Base-by-base conservation (phyloP, 2,797 vertebrate genomes). In the Oreonectes daqikongensis region DNA sequence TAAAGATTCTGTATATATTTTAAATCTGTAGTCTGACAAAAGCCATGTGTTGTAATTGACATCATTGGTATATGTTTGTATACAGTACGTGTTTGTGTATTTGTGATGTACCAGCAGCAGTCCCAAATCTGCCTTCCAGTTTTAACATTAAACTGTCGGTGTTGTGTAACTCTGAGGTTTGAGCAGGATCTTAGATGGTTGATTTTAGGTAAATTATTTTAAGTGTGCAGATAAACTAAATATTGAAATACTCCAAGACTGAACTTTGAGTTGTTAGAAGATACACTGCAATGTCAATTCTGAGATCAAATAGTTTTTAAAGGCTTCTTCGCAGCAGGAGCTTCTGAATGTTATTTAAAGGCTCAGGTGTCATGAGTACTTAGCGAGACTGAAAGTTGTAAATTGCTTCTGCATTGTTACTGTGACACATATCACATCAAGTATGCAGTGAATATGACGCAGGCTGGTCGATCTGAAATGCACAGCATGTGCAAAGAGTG, bases 111-210 rank as follows among this genome's bases (percentile, higher is more conserved):
- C 70, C 64, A 69, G 63, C 42, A 30, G 26, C 32, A 55, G 44
- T 42, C 71, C 78, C 74, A 42, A 69, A 68, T 79, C 78, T 79
- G 78, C 78, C 71, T 69, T 79, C 46, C 24, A 69, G 53, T 38
- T 64, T 79, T 64, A 69, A 46, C 55, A 38, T 79, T 71, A 79
- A 79, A 74, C 44, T 26, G 20, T 24, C 48, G 53, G 64, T 69
- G 55, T 75, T 79, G 44, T 69, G 57, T 79, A 79, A 69, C 57
- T 67, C 20, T 60, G 11, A 9, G 30, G 26, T 60, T 24, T 67
- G n/a, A 32, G n/a, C 50, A 15, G 48, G 30, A 59, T 30, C 14
- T 59, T 17, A 22, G 8, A 17, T 26, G 52, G 15, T 40, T 52
- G 28, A 2, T 17, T 60, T 17, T 60, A n/a, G 15, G 26, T 57